These are phyloP conservation scores for Agapornis canus DNA, from an alignment of 2,797 vertebrate species.

Conservation along the genomic window DNA sequence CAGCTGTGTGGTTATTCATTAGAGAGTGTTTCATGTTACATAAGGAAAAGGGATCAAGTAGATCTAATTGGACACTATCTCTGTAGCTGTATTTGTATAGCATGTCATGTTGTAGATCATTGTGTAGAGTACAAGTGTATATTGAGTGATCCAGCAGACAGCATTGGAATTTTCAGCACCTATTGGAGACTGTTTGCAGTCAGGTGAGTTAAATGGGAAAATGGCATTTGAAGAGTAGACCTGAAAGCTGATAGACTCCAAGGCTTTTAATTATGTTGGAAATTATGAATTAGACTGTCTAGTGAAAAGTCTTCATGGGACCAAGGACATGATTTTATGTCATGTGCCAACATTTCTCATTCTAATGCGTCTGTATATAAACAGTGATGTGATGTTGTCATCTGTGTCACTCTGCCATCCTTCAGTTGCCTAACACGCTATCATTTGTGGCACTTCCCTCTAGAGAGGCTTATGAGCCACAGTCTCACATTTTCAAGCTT, in stretches of 20 bases:
- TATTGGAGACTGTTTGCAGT: not conserved
- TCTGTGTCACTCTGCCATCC: not conserved
- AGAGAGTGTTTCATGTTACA: not conserved
- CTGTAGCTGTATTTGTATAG: not conserved
- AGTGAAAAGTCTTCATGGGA: not conserved
- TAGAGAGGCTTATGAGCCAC: not conserved
- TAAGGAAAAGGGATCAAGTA: not conserved
- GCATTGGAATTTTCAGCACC: not conserved
- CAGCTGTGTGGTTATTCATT: not conserved
- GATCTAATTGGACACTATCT: not conserved
- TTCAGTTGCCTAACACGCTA: not conserved
- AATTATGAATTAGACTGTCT: not conserved
- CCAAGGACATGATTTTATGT: rapidly evolving
- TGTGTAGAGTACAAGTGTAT: not conserved
- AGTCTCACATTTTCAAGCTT: not conserved
- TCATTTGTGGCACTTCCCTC: not conserved
- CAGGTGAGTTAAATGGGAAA: not conserved
- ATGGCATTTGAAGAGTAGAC: not conserved
- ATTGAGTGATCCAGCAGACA: not conserved
- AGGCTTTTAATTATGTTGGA: not conserved
- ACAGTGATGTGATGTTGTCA: not conserved
- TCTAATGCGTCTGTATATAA: not conserved
- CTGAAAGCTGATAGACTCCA: not conserved
- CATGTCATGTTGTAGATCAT: not conserved
- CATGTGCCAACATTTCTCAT: not conserved